phyloP scores from a whole-genome alignment of 2,113 vertebrate genomes.

The Grammomys dolichurus region DNA sequence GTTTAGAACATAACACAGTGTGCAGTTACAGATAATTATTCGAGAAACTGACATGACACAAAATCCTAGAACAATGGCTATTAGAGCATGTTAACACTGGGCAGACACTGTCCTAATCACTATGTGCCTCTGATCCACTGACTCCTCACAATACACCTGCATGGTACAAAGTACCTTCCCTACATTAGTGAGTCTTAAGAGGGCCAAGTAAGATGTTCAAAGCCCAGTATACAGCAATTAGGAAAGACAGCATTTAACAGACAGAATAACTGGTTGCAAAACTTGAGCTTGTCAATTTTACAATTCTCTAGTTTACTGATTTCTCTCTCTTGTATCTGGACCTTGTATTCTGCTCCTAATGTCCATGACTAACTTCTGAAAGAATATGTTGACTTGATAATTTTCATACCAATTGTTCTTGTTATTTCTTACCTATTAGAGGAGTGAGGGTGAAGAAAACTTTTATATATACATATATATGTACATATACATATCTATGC shows the following conservation, averaged over 20 bases:
- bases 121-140: too few species aligned
- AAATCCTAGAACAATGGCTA: neutral
- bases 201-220: neutral
- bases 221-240: too few species aligned
- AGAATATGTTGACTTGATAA: neutral
- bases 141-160: too few species aligned
- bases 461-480: too few species aligned
- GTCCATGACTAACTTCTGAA: neutral
- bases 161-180: too few species aligned
- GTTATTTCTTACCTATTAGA: neutral
- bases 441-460: too few species aligned
- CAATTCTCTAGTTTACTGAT: neutral
- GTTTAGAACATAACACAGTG: neutral
- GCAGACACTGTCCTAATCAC: too few species aligned
- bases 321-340: neutral
- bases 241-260: neutral
- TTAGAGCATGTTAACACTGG: neutral
- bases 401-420: neutral
- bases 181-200: too few species aligned
- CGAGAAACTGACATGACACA: neutral
- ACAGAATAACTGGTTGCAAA: neutral
- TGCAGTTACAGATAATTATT: neutral
- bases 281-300: neutral
- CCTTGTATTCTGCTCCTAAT: neutral
- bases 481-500: too few species aligned